phyloP scores from a whole-genome alignment of 2,888 invertebrate species.

The Aproaerema taeniolella region DNA sequence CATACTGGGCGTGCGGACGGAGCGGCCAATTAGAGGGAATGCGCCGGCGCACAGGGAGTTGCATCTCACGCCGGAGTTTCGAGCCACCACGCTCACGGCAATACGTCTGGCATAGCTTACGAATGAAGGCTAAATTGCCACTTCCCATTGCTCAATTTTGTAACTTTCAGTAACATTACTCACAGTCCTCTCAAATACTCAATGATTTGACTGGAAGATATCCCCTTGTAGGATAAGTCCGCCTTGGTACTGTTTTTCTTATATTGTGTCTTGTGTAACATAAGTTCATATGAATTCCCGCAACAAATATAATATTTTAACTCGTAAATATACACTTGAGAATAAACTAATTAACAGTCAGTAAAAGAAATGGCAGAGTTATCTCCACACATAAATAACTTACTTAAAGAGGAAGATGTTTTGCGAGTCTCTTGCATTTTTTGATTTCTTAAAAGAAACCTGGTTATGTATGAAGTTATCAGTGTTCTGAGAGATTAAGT shows the following conservation, averaged over 20 bases:
- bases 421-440: slow-evolving; percentile 1
- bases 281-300: no score
- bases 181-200: no score
- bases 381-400: slow-evolving; percentile 9
- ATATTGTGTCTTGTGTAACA: no score
- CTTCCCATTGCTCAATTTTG: slow-evolving; percentile 15
- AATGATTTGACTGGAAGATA: no score
- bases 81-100: slow-evolving; percentile 16
- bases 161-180: neutral
- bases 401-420: slow-evolving; percentile 14
- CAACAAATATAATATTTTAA: neutral
- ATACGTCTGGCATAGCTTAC: slow-evolving; percentile 14
- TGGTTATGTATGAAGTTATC: slow-evolving; percentile 10
- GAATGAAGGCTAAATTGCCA: slow-evolving; percentile 15
- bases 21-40: slow-evolving; percentile 73
- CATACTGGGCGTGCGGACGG: slow-evolving; percentile 47
- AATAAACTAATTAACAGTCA: slow-evolving; percentile 4
- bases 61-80: slow-evolving; percentile 22
- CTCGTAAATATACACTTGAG: slow-evolving; percentile 4
- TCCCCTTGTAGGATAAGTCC: no score
- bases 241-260: no score
- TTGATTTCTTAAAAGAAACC: slow-evolving; percentile 4
- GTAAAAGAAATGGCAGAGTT: slow-evolving; percentile 5
- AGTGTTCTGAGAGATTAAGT: slow-evolving; percentile 30
- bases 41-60: slow-evolving; percentile 52